Percentiles rank a stretch among this genome's conserved stretches.
Evolutionary conservation across 1,140 invertebrate genomes (phyloP).

Genomic region (Kradibia gibbosae): DNA sequence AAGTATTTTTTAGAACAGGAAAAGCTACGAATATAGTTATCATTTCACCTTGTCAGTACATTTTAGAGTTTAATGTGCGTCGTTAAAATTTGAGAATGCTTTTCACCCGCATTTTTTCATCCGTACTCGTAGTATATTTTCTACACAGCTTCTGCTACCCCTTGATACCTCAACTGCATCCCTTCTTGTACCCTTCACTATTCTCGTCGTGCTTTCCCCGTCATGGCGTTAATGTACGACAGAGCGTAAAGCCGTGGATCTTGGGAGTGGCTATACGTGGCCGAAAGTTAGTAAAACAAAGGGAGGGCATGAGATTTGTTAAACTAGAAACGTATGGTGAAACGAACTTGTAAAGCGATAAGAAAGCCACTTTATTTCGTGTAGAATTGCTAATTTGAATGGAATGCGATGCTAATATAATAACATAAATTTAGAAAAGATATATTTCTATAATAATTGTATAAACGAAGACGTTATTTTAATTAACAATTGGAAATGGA

Average conservation of each 20-base stretch:
- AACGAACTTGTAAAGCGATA: not conserved
- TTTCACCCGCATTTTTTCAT: not conserved
- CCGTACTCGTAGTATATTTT: not conserved
- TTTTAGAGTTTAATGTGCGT: not conserved
- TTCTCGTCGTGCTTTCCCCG: not conserved
- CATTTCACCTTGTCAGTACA: not conserved
- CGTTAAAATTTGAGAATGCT: not conserved
- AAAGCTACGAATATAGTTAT: not conserved
- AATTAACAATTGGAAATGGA: too few relatives aligned
- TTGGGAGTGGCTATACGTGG: not conserved
- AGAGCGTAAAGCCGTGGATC: not conserved
- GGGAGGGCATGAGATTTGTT: not conserved
- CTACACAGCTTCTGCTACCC: not conserved
- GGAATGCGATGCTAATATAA: not conserved
- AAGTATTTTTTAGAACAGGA: not conserved
- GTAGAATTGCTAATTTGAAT: not conserved
- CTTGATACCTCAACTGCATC: not conserved
- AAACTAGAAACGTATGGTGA: not conserved
- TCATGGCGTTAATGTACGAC: not conserved
- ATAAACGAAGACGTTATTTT: too few relatives aligned
- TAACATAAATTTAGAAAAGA: not conserved
- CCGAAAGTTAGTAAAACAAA: not conserved
- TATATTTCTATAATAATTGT: not conserved
- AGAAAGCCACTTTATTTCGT: not conserved
- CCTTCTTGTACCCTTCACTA: not conserved